Percentiles rank a stretch among this genome's conserved stretches.
phyloP scores from a whole-genome alignment of 2,797 vertebrate genomes.

The Coccyzus lansbergi region DNA sequence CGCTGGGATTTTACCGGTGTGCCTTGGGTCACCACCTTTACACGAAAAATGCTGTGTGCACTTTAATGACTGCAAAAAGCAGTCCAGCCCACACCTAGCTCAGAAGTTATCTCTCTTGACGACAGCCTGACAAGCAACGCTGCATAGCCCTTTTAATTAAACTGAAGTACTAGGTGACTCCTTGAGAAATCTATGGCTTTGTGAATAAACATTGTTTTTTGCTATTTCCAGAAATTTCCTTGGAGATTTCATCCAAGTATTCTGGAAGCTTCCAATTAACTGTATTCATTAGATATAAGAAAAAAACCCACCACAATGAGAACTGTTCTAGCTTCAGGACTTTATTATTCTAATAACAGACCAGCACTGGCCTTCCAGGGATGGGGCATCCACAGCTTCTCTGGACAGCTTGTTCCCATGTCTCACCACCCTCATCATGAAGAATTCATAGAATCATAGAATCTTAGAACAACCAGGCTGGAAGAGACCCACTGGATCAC shows the following conservation, averaged over 20 bases:
- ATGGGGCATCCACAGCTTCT: no score
- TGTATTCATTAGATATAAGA: neutral
- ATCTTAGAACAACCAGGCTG: no score
- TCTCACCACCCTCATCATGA: no score
- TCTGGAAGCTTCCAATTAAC: neutral
- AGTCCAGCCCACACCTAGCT: neutral
- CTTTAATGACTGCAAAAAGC: neutral
- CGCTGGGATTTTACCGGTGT: neutral
- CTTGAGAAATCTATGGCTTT: neutral
- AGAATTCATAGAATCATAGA: no score
- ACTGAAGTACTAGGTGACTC: neutral
- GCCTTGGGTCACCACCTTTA: neutral
- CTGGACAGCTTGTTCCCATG: no score
- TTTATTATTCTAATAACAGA: neutral
- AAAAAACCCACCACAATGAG: neutral
- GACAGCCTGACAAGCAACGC: neutral
- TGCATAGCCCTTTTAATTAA: neutral
- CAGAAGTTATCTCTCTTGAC: neutral
- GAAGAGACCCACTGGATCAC: no score
- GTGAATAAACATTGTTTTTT: neutral
- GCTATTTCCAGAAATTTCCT: neutral
- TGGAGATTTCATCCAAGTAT: neutral
- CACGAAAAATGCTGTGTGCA: neutral
- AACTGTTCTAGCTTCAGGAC: neutral
- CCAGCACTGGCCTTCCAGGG: neutral